Evolutionary conservation across 2,113 vertebrate genomes (phyloP).

Genomic region (Rallus limicola): DNA sequence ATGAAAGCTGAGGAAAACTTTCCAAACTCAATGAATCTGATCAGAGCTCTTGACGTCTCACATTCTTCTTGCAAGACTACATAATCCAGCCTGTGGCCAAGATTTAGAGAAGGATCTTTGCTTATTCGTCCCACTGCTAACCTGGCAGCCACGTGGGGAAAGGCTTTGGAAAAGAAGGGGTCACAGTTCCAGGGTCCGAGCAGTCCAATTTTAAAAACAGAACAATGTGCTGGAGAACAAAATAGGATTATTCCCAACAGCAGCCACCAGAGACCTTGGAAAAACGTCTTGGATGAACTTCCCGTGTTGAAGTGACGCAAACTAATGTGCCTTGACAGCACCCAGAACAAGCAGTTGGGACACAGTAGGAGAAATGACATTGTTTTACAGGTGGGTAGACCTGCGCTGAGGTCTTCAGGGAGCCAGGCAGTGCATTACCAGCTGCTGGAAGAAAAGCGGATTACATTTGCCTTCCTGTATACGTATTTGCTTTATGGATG

Average conservation of each 20-base stretch:
- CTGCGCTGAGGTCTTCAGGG: constrained; percentile 1
- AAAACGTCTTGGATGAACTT: constrained; percentile 36
- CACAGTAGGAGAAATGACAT: constrained; percentile 77
- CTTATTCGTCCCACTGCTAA: constrained; percentile 85
- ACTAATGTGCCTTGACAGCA: constrained; percentile 48
- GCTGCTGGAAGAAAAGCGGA: constrained; percentile 26
- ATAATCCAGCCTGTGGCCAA: constrained; percentile 81
- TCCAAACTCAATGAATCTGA: constrained; percentile 78
- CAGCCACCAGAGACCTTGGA: constrained; percentile 67
- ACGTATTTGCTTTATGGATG: rapidly evolving
- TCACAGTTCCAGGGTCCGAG: constrained; percentile 91
- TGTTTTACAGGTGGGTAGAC: constrained; percentile 59
- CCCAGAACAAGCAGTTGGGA: constrained; percentile 61
- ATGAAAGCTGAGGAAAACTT: constrained; percentile 81
- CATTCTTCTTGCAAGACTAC: constrained; percentile 86
- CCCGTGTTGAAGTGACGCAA: constrained; percentile 27
- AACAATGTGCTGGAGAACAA: constrained; percentile 71
- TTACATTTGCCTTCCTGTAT: neutral
- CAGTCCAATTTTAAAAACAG: constrained; percentile 87
- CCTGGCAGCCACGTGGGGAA: constrained; percentile 79
- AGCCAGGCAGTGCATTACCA: neutral
- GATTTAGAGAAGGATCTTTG: constrained; percentile 76
- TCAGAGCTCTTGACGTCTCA: constrained; percentile 83
- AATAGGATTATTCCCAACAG: constrained; percentile 74
- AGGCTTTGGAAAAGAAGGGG: constrained; percentile 82